A percentile compares a stretch with the other conserved stretches of the same genome.
Evolutionary conservation across 2,797 vertebrate species (phyloP).

Genomic region (Malacoraja senta): DNA sequence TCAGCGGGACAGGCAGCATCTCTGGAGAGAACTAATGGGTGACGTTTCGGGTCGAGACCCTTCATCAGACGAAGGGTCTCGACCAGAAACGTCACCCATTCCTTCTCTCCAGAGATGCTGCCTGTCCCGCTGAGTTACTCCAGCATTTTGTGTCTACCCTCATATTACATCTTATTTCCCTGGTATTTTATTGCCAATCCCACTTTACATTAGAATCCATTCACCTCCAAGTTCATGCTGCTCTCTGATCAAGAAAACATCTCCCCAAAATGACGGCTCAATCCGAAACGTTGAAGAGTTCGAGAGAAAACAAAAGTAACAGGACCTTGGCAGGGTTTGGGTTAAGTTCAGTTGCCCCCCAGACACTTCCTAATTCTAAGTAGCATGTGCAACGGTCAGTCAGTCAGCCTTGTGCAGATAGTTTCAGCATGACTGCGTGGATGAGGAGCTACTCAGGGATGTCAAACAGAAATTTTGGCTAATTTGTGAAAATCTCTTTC

Average conservation of each 20-base stretch:
- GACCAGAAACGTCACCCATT: too few species aligned
- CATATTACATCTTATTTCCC: background rate
- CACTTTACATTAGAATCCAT: background rate
- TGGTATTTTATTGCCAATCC: background rate
- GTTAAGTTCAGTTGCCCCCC: slow-evolving; percentile 18
- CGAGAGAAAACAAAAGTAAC: background rate
- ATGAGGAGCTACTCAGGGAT: slow-evolving; percentile 38
- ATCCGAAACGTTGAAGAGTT: background rate
- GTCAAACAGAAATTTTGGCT: slow-evolving; percentile 40
- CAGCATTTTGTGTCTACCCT: background rate
- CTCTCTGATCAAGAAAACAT: background rate
- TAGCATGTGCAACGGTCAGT: slow-evolving; percentile 26
- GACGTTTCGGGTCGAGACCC: too few species aligned
- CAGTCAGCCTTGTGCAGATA: slow-evolving; percentile 39
- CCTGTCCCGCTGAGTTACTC: too few species aligned
- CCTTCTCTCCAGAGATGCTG: too few species aligned
- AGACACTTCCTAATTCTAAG: slow-evolving; percentile 33
- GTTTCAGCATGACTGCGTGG: slow-evolving; percentile 50
- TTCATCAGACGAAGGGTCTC: background rate
- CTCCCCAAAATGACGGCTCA: background rate
- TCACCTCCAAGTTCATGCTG: too few species aligned
- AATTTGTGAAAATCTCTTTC: slow-evolving; percentile 48
- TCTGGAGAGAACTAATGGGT: too few species aligned
- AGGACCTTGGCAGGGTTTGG: slow-evolving; percentile 9
- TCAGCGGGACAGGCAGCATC: too few species aligned